phyloP scores from a whole-genome alignment of 2,113 vertebrate genomes.

The Phalacrocorax brasilianus region DNA sequence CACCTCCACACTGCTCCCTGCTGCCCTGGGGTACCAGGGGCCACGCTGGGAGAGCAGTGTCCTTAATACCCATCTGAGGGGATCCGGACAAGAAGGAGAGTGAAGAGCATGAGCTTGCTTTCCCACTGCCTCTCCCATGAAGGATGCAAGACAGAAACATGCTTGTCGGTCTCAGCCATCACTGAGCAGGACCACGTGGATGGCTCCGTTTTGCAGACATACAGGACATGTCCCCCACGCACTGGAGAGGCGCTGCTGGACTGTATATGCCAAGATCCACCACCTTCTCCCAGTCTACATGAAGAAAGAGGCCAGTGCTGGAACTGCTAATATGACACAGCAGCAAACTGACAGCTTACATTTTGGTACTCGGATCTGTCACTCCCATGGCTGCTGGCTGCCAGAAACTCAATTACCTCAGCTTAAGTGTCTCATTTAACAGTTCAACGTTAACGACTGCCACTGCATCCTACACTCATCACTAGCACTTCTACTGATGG shows the following conservation, averaged over 20 bases:
- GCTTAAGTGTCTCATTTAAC: not conserved
- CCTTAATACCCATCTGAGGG: not conserved
- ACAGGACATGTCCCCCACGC: not conserved
- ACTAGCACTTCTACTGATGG: not conserved
- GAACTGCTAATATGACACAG: not conserved
- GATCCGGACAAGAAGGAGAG: not conserved
- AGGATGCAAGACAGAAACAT: not conserved
- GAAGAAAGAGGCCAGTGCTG: not conserved
- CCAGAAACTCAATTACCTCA: not conserved
- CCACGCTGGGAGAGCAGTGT: not conserved
- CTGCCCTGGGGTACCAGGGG: not conserved
- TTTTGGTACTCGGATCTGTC: not conserved
- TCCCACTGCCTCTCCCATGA: fast-evolving
- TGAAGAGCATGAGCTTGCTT: not conserved
- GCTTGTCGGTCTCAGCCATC: fast-evolving
- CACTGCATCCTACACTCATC: not conserved
- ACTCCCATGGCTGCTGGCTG: not conserved
- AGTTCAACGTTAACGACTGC: not conserved
- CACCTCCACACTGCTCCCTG: not conserved
- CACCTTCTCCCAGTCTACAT: not conserved
- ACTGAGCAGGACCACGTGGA: fast-evolving
- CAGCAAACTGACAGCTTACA: not conserved
- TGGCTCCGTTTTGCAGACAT: not conserved
- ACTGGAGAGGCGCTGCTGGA: not conserved
- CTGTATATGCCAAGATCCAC: not conserved